Conservation (phyloP, 2,797 vertebrate genomes). For the Anas georgica region DNA sequence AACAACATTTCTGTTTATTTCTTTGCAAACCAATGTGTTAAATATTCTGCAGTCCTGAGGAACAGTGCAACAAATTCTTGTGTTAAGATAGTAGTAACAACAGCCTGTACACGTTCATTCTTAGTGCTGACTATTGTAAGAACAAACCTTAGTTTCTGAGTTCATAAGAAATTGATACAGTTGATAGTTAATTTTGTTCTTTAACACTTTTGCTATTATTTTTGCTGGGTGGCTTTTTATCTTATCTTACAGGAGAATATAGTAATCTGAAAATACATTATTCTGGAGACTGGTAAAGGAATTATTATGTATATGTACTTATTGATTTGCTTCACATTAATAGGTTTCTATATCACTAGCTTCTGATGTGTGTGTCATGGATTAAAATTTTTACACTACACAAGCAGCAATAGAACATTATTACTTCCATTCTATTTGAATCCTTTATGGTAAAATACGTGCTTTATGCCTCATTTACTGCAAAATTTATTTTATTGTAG, state of each 20-base stretch:
- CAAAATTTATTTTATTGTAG: conserved; percentile 73
- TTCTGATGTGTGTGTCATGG: background rate
- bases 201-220: background rate
- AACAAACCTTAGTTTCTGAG: background rate
- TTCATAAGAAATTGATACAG: background rate
- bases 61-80: background rate
- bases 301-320: conserved; percentile 27
- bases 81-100: background rate
- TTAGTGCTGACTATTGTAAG: background rate
- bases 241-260: background rate
- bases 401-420: conserved; percentile 32
- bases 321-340: conserved; percentile 12
- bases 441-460: conserved; percentile 59
- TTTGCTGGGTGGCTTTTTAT: background rate
- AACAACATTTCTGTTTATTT: background rate
- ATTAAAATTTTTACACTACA: conserved; percentile 38
- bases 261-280: background rate
- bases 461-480: conserved; percentile 71
- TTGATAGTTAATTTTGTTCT: background rate
- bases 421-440: conserved; percentile 61
- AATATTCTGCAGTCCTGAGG: background rate
- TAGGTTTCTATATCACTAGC: background rate
- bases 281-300: background rate
- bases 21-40: background rate
- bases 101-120: background rate